Base-by-base conservation (phyloP, 2,113 vertebrate genomes). In the Gracilinanus agilis region DNA sequence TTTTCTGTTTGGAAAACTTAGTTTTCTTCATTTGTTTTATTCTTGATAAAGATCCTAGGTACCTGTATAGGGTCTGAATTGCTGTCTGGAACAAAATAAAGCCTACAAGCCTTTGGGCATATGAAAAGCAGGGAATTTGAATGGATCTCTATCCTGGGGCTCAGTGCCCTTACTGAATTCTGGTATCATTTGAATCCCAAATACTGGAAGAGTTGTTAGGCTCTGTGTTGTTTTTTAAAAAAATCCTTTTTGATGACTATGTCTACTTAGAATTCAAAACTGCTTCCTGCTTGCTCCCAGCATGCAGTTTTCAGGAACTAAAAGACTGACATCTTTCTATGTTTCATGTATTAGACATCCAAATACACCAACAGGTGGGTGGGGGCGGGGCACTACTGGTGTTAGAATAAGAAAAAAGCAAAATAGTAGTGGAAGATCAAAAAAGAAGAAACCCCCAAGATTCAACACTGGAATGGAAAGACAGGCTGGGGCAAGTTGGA, bases 281-380 rank as follows among this genome's bases (percentile, higher is more conserved):
- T 92, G 54, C 93, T 96, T 96, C 90, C 75, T 94, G 89, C 67
- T 89, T 93, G 40, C 53, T 58, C 44, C 55, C 95, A 92, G 11
- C 92, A 19, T 0, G 24, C 88, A 94, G 93, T 94, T 96, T 91
- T 44, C 67, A 93, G 92, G 92, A 96, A 49, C 95, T 90, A 27
- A 89, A 94, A 75, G 24, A 56, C 53, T 95, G 55, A 0, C 93
- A 24, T 89, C 58, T 24, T 23, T 89, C 93, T 9, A 44, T 91
- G 83, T 92, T 90, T 93, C 56, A 53, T 10, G 27, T n/a, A 13
- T 56, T 55, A 95, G 94, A 92, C 53, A 55, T 54, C 10, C 27
- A 90, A n/a, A 55, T 0, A 67, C 61, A 94, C 55, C 89, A 93
- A 92, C 92, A 61, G 91, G 93, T 90, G 29, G 61, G 49, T 49